A percentile compares a stretch with the other conserved stretches of the same genome.
Evolutionary conservation across 2,888 invertebrate genomes (phyloP).

Genomic region (Drosophila tanythrix): DNA sequence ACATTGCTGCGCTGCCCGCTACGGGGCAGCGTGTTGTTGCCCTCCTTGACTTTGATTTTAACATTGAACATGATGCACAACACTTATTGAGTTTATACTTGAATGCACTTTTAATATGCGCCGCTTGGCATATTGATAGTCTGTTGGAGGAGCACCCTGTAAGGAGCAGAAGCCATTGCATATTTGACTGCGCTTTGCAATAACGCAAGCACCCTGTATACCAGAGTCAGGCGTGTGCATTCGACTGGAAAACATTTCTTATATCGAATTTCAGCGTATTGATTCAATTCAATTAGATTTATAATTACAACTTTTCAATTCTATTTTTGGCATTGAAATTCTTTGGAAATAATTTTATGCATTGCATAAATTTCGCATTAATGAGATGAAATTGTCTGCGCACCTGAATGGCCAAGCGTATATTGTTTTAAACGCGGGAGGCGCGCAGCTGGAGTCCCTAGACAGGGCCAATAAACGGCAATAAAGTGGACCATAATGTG

Average conservation of each 20-base stretch:
- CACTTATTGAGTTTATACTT: slow-evolving; percentile 41
- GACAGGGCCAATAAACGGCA: slow-evolving; percentile 41
- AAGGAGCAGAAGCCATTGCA: slow-evolving; percentile 19
- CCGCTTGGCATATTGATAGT: slow-evolving; percentile 48
- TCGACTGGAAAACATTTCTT: slow-evolving; percentile 35
- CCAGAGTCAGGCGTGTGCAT: slow-evolving; percentile 38
- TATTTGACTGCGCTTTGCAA: slow-evolving; percentile 59
- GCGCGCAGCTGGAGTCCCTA: slow-evolving; percentile 40
- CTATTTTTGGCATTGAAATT: background rate
- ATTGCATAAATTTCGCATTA: slow-evolving; percentile 65
- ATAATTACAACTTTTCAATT: slow-evolving; percentile 28
- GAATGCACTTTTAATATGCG: slow-evolving; percentile 69
- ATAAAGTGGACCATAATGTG: slow-evolving; percentile 38
- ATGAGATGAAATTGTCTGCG: slow-evolving; percentile 56
- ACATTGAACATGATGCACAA: slow-evolving; percentile 83
- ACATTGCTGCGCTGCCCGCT: slow-evolving; percentile 69
- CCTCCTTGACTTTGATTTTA: slow-evolving; percentile 85
- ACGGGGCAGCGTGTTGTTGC: slow-evolving; percentile 84
- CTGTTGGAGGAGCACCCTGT: slow-evolving; percentile 39
- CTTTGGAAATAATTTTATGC: slow-evolving; percentile 44
- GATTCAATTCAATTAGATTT: slow-evolving; percentile 12
- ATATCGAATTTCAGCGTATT: slow-evolving; percentile 42
- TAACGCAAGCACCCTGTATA: slow-evolving; percentile 26
- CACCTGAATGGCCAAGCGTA: slow-evolving; percentile 52
- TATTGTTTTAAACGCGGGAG: slow-evolving; percentile 17